phyloP scores from a whole-genome alignment of 2,113 vertebrate genomes.

The Sisor rabdophorus region DNA sequence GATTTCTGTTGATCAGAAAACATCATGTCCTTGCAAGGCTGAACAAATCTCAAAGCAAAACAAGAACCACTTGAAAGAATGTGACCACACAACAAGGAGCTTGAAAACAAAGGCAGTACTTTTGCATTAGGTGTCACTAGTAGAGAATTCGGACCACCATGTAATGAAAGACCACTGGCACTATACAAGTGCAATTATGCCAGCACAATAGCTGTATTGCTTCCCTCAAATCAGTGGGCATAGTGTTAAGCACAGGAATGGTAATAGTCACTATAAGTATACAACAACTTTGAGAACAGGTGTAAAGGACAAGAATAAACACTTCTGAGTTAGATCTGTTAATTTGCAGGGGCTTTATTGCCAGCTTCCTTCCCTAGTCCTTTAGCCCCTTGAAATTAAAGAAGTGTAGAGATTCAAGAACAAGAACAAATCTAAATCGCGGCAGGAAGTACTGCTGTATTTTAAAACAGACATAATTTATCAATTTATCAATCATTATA shows the following conservation, averaged over 20 bases:
- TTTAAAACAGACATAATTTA: neutral
- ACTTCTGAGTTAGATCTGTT: neutral
- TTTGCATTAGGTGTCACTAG: constrained; percentile 51
- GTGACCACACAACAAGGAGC: constrained; percentile 31
- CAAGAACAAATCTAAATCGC: no score
- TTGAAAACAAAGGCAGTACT: constrained; percentile 46
- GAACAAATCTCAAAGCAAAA: constrained; percentile 34
- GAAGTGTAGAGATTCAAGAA: neutral
- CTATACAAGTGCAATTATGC: constrained; percentile 51
- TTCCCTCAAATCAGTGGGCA: constrained; percentile 31
- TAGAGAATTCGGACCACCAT: constrained; percentile 47
- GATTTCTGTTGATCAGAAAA: constrained; percentile 24
- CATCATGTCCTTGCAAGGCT: constrained; percentile 32
- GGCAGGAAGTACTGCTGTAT: no score
- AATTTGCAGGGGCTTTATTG: neutral
- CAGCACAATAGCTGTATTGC: constrained; percentile 44
- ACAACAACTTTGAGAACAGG: constrained; percentile 38
- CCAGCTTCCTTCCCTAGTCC: neutral
- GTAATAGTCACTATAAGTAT: constrained; percentile 34
- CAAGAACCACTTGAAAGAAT: constrained; percentile 50
- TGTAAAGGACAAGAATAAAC: constrained; percentile 40
- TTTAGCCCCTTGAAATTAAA: neutral
- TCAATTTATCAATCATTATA: neutral
- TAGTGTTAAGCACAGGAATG: constrained; percentile 28
- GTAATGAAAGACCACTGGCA: constrained; percentile 47